A percentile compares a stretch with the other conserved stretches of the same genome.
Conservation (phyloP, 2,113 vertebrate genomes). For the Sebastes fasciatus region DNA sequence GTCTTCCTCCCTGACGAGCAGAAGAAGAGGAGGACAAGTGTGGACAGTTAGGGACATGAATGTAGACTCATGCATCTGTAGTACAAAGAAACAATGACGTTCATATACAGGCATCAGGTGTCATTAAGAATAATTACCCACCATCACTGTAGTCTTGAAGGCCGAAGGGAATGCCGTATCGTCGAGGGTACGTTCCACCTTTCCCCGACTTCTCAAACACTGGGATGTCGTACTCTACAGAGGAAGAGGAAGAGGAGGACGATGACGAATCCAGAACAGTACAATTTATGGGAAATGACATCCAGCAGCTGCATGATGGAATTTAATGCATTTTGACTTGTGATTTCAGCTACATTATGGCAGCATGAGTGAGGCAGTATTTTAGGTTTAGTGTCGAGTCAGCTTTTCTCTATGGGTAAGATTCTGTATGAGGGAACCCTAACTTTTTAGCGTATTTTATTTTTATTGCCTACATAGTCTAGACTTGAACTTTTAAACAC, state of each 20-base stretch:
- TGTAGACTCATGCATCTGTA: not conserved
- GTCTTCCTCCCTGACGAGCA: slow-evolving; percentile 92
- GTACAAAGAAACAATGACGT: not conserved
- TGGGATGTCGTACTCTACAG: slow-evolving; percentile 93
- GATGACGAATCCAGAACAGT: not conserved
- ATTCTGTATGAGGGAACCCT: too few species aligned
- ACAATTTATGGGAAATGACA: not conserved
- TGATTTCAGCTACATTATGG: not conserved
- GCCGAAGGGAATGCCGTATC: slow-evolving; percentile 93
- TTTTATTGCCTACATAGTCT: too few species aligned
- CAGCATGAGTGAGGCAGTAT: too few species aligned
- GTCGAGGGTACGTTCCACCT: slow-evolving; percentile 96
- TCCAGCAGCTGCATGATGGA: not conserved
- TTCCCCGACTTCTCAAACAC: slow-evolving; percentile 98
- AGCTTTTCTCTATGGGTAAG: too few species aligned
- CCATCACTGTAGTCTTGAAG: slow-evolving; percentile 96
- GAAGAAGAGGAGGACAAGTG: not conserved
- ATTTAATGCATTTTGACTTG: not conserved
- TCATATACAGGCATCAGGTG: not conserved
- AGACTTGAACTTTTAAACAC: too few species aligned
- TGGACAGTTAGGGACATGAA: not conserved
- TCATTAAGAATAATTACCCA: not conserved
- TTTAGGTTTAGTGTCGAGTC: too few species aligned
- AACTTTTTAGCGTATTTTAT: too few species aligned
- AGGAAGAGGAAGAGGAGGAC: not conserved